phyloP scores from a whole-genome alignment of 2,797 vertebrate species.

The Gymnoscopelus microlampas region DNA sequence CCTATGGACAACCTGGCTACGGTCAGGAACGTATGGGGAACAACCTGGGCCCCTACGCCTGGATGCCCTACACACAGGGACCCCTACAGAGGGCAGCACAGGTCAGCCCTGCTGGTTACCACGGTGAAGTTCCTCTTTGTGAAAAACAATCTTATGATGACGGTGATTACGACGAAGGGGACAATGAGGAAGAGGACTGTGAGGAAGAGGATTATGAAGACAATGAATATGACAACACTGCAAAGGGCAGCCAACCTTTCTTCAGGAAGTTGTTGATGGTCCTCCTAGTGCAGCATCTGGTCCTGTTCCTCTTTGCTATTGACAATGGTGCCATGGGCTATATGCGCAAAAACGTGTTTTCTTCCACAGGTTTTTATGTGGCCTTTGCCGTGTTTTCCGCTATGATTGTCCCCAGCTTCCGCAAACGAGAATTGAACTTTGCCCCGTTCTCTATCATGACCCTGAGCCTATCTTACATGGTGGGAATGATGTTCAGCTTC shows the following conservation, averaged over 20 bases:
- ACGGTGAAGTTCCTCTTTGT: too few species aligned
- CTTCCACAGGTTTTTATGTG: slow-evolving; percentile 84
- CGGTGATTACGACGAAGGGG: too few species aligned
- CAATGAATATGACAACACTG: too few species aligned
- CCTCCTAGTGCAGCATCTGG: slow-evolving; percentile 82
- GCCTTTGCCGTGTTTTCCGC: slow-evolving; percentile 79
- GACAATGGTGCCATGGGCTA: slow-evolving; percentile 76
- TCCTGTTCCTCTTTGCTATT: slow-evolving; percentile 86
- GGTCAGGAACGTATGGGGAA: slow-evolving; percentile 46
- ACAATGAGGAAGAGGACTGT: too few species aligned
- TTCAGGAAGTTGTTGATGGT: slow-evolving; percentile 83
- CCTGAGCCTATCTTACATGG: slow-evolving; percentile 87
- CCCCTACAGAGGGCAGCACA: slow-evolving; percentile 38
- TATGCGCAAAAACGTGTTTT: slow-evolving; percentile 82
- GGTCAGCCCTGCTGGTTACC: too few species aligned
- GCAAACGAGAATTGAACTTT: slow-evolving; percentile 71
- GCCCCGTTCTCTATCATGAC: slow-evolving; percentile 76
- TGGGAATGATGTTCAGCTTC: slow-evolving; percentile 89
- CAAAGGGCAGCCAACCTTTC: too few species aligned
- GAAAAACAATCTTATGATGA: too few species aligned
- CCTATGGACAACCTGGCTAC: slow-evolving; percentile 49
- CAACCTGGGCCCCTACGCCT: slow-evolving; percentile 71
- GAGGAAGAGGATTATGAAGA: too few species aligned
- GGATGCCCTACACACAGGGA: slow-evolving; percentile 45
- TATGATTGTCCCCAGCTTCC: slow-evolving; percentile 86